Conservation (phyloP, 1,140 invertebrate species). For the Rhagoletis pomonella region DNA sequence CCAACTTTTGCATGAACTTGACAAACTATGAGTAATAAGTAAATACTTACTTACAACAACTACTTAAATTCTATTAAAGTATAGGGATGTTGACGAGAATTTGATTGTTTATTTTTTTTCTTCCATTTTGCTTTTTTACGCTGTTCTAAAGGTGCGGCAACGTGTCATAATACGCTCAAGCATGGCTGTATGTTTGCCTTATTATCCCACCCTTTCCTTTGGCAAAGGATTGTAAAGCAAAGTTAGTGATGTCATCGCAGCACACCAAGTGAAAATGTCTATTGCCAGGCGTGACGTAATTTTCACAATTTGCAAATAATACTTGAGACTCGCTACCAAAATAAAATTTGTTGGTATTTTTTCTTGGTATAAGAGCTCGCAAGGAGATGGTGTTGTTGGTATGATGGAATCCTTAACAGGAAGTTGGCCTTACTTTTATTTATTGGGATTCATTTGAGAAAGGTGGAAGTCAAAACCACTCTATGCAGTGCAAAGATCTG, state of each 20-base stretch:
- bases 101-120: not conserved
- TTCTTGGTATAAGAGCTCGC: too few relatives aligned
- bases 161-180: not conserved
- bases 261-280: not conserved
- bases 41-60: not conserved
- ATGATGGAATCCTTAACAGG: too few relatives aligned
- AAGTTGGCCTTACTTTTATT: too few relatives aligned
- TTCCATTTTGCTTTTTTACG: not conserved
- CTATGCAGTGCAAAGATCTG: too few relatives aligned
- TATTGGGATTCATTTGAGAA: too few relatives aligned
- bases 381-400: too few relatives aligned
- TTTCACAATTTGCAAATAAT: not conserved
- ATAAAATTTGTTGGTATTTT: too few relatives aligned
- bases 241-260: not conserved
- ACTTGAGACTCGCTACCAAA: too few relatives aligned
- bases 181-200: not conserved
- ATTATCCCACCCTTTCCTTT: not conserved
- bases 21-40: not conserved
- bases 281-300: not conserved
- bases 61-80: not conserved
- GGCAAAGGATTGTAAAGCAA: not conserved
- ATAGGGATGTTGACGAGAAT: not conserved
- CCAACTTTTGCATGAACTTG: not conserved
- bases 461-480: too few relatives aligned
- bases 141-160: slow-evolving; percentile 30